Evolutionary conservation across 92 coral and sea anemone species (phyloP), one percentile per base, ranked within the genome.

Genomic region (Zoanthus solanderi): DNA sequence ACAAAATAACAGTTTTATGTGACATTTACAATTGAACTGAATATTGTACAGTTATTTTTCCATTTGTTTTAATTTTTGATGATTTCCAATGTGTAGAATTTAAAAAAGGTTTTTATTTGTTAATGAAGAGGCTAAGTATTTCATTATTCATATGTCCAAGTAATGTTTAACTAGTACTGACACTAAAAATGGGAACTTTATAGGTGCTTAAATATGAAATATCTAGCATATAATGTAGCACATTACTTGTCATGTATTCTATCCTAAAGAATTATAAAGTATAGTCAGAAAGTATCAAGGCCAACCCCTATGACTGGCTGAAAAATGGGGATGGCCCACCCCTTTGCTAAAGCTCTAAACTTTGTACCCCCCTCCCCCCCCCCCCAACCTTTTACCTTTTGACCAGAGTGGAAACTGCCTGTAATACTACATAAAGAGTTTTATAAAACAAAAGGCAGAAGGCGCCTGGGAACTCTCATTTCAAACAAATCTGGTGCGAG

Each of bases 401-500:
- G 15, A 9, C 60, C 11, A 14, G 15, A 14, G 11, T 9, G 60
- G 15, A 53, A 1, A 9, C 15, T 9, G 12, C 60, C 42, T 53
- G 60, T 53, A 53, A 53, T 53, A 53, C 60, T 53, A 53, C 60
- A 53, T 53, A 53, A 53, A 53, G 60, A 53, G 60, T 0, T 76
- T 54, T 86, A 76, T 71, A 84, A 73, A 50, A 89, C 75, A 89
- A 89, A 50, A 30, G 92, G 89, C 29, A 31, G 78, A 30, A 84
- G 92, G 37, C 57, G 46, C 29, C 90, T 67, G 30, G 93, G 93
- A 42, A 90, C 87, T 67, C 93, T 66, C 88, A 90, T 79, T 76
- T 90, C 90, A 86, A 90, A 86, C 30, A 45, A n/a, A 50, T 84
- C 92, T 28, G 88, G 92, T 30, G 88, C 89, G 29, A 90, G 78